Evolutionary conservation across 2,888 invertebrate genomes (phyloP), one percentile per base, ranked within the genome.

Genomic region (Drosophila hawaiiensis): DNA sequence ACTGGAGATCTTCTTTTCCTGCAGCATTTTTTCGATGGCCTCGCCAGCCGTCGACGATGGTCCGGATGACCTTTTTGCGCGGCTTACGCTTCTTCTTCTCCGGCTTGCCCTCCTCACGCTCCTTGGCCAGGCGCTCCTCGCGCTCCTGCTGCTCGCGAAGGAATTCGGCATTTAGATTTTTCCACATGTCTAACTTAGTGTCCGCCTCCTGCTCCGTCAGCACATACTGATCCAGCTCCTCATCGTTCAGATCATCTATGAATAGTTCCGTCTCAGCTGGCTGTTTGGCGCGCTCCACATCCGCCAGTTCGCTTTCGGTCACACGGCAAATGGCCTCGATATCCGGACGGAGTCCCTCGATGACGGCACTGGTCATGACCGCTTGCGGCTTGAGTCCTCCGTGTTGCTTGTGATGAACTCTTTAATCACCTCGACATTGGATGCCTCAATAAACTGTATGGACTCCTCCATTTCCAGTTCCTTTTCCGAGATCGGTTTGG

Each of bases 21-120:
- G 97, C 28, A 99, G 94, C 96, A 99, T 98, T 94, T 98, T 98
- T 92, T 98, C 98, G 54, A 99, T 98, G 0, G 99, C 99, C 94
- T 99, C 99, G 4, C 97, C 97, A 65, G 95, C 95, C 0, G 96
- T 95, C 68, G 93, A 95, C 0, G 96, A 96, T 1, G 96, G 96
- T 43, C 95, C 95, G 52, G 52, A 95, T 94, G 4, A 94, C 94
- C 83, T 96, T 95, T 90, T 95, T 95, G 84, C 95, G 95, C 0
- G 94, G 94, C 39, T 95, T 95, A 53, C 96, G 96, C 63, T 96
- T 95, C 92, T 96, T 97, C 91, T 96, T 96, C 81, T 97, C 96
- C 68, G 96, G 96, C 92, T 98, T 98, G 33, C 97, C 98, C 91
- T 98, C 97, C 92, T 97, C 98, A 50, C 95, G 95, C 89, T 98